phyloP scores from a whole-genome alignment of 2,113 vertebrate genomes.

The Glaucomys volans region DNA sequence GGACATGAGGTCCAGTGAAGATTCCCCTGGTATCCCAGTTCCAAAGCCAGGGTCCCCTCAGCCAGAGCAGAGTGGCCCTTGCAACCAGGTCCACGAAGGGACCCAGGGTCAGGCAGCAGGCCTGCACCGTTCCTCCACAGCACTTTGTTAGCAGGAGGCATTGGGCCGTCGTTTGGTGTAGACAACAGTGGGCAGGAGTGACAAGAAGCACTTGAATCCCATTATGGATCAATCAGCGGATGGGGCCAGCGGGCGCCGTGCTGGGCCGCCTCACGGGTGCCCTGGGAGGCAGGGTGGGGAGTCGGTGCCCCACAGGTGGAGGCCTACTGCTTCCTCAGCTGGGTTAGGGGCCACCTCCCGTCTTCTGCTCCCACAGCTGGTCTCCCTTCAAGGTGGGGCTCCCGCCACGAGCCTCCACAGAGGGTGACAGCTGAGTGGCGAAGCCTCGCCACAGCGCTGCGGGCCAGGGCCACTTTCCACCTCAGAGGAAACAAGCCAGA shows the following conservation, averaged over 20 bases:
- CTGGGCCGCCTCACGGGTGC: conserved; percentile 54
- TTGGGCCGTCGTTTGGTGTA: background rate
- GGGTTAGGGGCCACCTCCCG: no score
- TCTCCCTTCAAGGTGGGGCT: background rate
- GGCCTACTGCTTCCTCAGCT: background rate
- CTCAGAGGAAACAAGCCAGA: background rate
- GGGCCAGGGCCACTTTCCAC: background rate
- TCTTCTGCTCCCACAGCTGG: no score
- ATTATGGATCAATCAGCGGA: conserved; percentile 55
- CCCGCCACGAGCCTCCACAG: background rate
- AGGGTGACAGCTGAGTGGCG: background rate
- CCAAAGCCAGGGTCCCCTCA: conserved; percentile 76
- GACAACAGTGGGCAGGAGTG: conserved; percentile 56
- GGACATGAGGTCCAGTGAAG: conserved; percentile 87
- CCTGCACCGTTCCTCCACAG: background rate
- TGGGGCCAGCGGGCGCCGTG: conserved; percentile 48
- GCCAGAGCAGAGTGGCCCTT: background rate
- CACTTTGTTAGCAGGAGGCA: conserved; percentile 63
- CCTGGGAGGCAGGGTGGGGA: background rate
- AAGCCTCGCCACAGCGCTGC: background rate
- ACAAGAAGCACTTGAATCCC: conserved; percentile 64
- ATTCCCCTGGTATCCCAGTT: conserved; percentile 86
- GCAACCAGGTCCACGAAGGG: background rate
- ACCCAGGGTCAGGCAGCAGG: background rate
- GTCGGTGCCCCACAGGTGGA: background rate